These are phyloP conservation scores for Meloidogyne chitwoodi DNA, from an alignment of 1,140 invertebrate species.

Conservation along the genomic window DNA sequence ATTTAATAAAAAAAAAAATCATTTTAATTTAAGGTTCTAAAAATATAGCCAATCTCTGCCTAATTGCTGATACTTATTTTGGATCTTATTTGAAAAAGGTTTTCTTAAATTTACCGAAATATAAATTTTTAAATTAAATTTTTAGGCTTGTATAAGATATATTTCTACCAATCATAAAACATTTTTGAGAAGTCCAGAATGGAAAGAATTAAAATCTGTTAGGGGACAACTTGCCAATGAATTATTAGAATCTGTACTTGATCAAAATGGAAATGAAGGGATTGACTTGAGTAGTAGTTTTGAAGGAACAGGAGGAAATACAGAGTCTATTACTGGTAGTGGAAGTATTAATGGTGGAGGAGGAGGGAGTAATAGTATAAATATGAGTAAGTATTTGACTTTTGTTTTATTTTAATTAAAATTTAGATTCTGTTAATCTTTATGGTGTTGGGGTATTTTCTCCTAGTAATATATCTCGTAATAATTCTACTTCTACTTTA, in stretches of 20 bases:
- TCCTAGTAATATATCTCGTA: background rate
- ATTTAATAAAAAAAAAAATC: too few species aligned
- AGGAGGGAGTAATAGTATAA: background rate
- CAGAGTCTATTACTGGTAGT: background rate
- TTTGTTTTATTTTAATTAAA: background rate
- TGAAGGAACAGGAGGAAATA: background rate
- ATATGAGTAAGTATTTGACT: background rate
- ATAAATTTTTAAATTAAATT: background rate
- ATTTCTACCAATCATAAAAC: constrained; percentile 26
- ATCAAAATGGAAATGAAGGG: constrained; percentile 6
- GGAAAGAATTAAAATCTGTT: constrained; percentile 27
- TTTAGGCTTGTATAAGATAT: constrained; percentile 27
- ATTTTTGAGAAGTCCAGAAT: constrained; percentile 29
- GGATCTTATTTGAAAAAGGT: constrained; percentile 31
- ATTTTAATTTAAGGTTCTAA: constrained; percentile 24
- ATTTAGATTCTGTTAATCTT: background rate
- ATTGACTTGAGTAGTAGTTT: constrained; percentile 3
- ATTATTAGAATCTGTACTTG: constrained; percentile 31
- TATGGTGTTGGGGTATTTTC: background rate
- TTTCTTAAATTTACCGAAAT: background rate
- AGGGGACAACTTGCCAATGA: constrained; percentile 28
- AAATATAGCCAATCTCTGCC: constrained; percentile 39
- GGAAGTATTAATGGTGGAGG: background rate
- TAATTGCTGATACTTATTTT: constrained; percentile 55
- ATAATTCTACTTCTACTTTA: background rate